Conservation (phyloP, 1,140 invertebrate genomes). For the Capitella teleta region DNA sequence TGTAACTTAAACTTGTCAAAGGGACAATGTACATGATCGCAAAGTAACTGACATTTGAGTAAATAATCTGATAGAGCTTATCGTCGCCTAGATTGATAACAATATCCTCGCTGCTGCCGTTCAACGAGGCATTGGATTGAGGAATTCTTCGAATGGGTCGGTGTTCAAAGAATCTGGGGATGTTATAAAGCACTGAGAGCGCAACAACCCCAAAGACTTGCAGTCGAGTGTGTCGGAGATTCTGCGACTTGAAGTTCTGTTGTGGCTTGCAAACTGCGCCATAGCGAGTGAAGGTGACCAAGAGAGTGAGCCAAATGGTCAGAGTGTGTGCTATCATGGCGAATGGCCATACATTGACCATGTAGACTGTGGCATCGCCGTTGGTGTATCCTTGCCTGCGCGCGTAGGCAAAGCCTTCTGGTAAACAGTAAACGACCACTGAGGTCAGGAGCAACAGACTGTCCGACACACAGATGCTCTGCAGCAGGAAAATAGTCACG, state of each 20-base stretch:
- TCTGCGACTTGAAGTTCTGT: background rate
- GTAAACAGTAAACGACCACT: constrained; percentile 10
- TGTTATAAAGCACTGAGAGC: constrained; percentile 13
- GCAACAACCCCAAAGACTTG: constrained; percentile 9
- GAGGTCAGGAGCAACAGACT: constrained; percentile 6
- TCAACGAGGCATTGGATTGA: background rate
- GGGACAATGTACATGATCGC: constrained; percentile 14
- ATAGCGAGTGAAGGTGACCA: constrained; percentile 11
- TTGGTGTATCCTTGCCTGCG: background rate
- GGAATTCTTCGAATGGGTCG: background rate
- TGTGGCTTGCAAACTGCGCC: constrained; percentile 4
- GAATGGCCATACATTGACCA: constrained; percentile 10
- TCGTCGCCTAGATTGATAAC: constrained; percentile 8
- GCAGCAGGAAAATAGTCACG: constrained; percentile 9
- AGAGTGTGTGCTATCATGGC: constrained; percentile 10
- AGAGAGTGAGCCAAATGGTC: constrained; percentile 13
- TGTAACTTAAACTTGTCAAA: constrained; percentile 3
- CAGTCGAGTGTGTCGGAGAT: background rate
- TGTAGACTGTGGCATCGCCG: background rate
- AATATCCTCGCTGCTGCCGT: background rate
- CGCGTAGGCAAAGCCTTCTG: constrained; percentile 6
- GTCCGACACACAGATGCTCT: constrained; percentile 12
- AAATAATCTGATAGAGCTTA: constrained; percentile 10
- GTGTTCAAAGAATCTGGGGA: constrained; percentile 13
- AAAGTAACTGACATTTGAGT: constrained; percentile 12